phyloP scores from a whole-genome alignment of 2,888 invertebrate genomes.

The Lithophane leautieri region DNA sequence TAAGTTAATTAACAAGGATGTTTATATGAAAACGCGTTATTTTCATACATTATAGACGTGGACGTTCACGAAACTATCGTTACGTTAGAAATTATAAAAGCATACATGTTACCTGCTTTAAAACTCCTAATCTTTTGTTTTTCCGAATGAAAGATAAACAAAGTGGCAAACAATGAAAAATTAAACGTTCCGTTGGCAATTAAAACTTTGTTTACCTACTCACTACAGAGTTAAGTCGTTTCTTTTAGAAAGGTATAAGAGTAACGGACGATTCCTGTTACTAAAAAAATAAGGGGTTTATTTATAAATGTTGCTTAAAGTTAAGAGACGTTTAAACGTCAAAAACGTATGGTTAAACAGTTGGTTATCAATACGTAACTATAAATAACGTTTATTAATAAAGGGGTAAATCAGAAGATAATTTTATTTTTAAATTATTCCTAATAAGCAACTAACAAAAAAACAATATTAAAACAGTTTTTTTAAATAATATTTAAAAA shows the following conservation, averaged over 20 bases:
- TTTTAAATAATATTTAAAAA: too few relatives aligned
- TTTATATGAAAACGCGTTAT: too few relatives aligned
- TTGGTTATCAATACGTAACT: too few relatives aligned
- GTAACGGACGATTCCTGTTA: background rate
- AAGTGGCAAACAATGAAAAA: constrained; percentile 42
- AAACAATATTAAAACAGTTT: too few relatives aligned
- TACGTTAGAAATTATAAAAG: too few relatives aligned
- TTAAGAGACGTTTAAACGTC: background rate
- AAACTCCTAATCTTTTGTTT: constrained; percentile 29
- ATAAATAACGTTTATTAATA: background rate
- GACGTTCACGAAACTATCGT: too few relatives aligned
- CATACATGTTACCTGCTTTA: background rate
- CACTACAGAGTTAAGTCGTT: background rate
- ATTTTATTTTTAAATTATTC: background rate
- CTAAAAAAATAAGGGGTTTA: background rate
- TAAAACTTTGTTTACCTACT: constrained; percentile 26
- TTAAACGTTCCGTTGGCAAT: constrained; percentile 21
- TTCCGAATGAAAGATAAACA: constrained; percentile 44
- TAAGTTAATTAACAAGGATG: too few relatives aligned
- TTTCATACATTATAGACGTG: too few relatives aligned
- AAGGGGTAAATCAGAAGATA: background rate
- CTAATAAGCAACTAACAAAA: background rate
- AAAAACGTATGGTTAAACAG: background rate
- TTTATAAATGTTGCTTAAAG: background rate
- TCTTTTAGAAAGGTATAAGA: constrained; percentile 2